Evolutionary conservation across 2,888 invertebrate genomes (phyloP).

Genomic region (Nyleta sp.): DNA sequence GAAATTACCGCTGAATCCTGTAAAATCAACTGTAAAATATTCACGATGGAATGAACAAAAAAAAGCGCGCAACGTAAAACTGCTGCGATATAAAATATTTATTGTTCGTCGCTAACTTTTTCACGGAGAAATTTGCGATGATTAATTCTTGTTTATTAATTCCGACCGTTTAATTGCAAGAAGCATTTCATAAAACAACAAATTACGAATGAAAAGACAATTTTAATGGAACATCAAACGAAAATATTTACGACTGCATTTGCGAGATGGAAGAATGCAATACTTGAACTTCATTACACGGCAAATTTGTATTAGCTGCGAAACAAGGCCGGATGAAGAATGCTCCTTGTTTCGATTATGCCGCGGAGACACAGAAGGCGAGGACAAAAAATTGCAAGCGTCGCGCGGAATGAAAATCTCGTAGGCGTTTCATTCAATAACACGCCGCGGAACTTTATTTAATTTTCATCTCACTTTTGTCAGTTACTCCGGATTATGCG

Average conservation of each 20-base stretch:
- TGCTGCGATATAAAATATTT: neutral
- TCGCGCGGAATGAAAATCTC: constrained; percentile 45
- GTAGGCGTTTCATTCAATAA: constrained; percentile 56
- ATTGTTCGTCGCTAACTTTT: no score
- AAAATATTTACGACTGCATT: constrained; percentile 14
- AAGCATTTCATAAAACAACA: neutral
- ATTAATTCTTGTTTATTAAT: no score
- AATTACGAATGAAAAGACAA: neutral
- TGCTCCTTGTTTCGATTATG: constrained; percentile 50
- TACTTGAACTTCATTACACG: constrained; percentile 41
- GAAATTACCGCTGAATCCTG: neutral
- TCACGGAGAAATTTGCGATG: no score
- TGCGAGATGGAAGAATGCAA: constrained; percentile 21
- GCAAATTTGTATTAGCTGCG: constrained; percentile 42
- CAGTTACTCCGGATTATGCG: constrained; percentile 36
- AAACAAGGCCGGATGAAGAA: constrained; percentile 45
- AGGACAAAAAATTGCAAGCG: constrained; percentile 30
- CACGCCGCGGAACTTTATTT: constrained; percentile 39
- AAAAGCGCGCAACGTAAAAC: no score
- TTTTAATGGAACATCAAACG: neutral
- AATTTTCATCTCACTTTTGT: constrained; percentile 50
- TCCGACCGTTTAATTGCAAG: neutral
- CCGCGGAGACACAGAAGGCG: constrained; percentile 23
- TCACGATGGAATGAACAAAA: neutral
- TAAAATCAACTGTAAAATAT: constrained; percentile 1